Evolutionary conservation across 2,797 vertebrate genomes (phyloP).

Genomic region (Carcharodon carcharias): DNA sequence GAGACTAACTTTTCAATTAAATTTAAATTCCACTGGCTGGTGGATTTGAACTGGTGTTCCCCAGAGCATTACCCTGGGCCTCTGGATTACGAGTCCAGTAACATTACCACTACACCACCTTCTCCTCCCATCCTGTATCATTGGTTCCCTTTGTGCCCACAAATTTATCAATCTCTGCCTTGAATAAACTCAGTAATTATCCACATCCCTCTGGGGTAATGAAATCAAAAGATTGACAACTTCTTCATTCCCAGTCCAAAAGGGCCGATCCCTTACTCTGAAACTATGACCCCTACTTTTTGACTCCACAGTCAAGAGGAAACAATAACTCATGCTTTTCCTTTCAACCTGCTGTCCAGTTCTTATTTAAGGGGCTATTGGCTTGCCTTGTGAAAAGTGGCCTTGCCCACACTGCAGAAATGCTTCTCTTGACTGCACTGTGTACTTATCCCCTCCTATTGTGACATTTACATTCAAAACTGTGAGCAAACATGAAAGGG

Average conservation of each 20-base stretch:
- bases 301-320: neutral
- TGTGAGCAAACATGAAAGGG: neutral
- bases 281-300: neutral
- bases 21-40: too few species aligned
- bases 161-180: neutral
- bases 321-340: neutral
- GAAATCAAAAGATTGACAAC: neutral
- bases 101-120: too few species aligned
- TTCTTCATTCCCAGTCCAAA: neutral
- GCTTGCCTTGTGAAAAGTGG: neutral
- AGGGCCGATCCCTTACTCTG: neutral
- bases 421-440: neutral
- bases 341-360: neutral
- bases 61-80: too few species aligned
- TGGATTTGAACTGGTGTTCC: too few species aligned
- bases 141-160: neutral
- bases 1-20: too few species aligned
- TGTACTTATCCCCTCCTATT: neutral
- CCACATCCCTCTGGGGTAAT: too few species aligned
- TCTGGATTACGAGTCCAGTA: too few species aligned
- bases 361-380: neutral
- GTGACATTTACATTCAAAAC: neutral
- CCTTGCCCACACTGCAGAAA: neutral
- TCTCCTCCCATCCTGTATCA: neutral
- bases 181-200: neutral